Evolutionary conservation across 1,140 invertebrate genomes (phyloP).

Genomic region (Ditylenchus dipsaci): DNA sequence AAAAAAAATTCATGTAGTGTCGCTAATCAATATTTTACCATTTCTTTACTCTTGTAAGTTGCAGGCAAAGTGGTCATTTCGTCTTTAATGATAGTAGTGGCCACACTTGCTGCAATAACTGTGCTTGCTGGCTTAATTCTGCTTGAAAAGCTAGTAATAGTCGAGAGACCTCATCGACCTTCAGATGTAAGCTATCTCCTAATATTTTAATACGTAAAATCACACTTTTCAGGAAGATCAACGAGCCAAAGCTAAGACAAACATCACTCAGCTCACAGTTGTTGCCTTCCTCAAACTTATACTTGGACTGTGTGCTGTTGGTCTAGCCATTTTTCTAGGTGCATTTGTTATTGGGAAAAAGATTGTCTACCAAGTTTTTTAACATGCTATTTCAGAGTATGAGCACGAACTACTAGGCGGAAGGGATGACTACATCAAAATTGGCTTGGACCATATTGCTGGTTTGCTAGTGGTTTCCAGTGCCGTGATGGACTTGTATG

Average conservation of each 20-base stretch:
- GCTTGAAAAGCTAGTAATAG: constrained; percentile 44
- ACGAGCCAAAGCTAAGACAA: constrained; percentile 31
- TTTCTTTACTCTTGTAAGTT: constrained; percentile 37
- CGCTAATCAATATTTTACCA: constrained; percentile 41
- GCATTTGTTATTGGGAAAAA: neutral
- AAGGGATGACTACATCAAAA: constrained; percentile 53
- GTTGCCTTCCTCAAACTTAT: constrained; percentile 43
- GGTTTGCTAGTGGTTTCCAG: constrained; percentile 46
- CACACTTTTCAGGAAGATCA: constrained; percentile 40
- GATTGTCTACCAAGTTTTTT: neutral
- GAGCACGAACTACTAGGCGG: constrained; percentile 47
- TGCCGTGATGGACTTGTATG: constrained; percentile 49
- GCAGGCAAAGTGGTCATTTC: constrained; percentile 48
- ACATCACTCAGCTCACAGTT: constrained; percentile 30
- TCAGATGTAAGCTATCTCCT: constrained; percentile 6
- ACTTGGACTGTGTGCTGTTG: constrained; percentile 39
- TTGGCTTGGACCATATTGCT: constrained; percentile 53
- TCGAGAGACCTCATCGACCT: constrained; percentile 30
- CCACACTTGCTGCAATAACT: constrained; percentile 40
- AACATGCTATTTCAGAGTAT: constrained; percentile 52
- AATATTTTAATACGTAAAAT: neutral
- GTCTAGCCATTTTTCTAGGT: constrained; percentile 40
- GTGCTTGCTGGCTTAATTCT: constrained; percentile 40
- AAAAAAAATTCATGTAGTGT: too few relatives aligned
- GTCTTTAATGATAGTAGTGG: constrained; percentile 44